Conservation (phyloP, 2,888 invertebrate genomes). For the Rotaria sp. region DNA sequence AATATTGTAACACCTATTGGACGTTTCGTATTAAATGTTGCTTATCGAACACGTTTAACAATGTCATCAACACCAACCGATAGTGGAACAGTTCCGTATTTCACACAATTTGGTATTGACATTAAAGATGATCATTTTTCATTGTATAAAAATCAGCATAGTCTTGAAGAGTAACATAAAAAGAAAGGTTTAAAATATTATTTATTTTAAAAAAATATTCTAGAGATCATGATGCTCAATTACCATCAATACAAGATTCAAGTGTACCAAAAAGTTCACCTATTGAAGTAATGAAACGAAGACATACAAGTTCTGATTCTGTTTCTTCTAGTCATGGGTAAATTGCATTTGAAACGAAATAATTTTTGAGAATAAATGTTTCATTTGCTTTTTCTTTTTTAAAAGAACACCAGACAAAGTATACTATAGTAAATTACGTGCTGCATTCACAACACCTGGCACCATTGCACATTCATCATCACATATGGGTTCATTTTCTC, state of each 20-base stretch:
- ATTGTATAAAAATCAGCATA: constrained; percentile 42
- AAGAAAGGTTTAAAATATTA: not conserved
- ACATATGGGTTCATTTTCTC: constrained; percentile 11
- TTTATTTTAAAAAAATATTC: not conserved
- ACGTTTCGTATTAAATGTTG: constrained; percentile 71
- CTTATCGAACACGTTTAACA: constrained; percentile 82
- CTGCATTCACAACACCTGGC: constrained; percentile 33
- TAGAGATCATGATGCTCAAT: not conserved
- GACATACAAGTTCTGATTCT: not conserved
- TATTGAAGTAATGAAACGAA: not conserved
- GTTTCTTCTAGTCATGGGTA: constrained; percentile 21
- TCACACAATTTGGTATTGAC: constrained; percentile 60
- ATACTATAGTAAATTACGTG: constrained; percentile 34
- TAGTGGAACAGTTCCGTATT: not conserved
- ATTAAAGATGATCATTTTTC: constrained; percentile 83
- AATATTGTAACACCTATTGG: constrained; percentile 79
- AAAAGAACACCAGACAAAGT: constrained; percentile 37
- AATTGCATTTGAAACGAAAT: not conserved
- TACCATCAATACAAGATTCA: constrained; percentile 6
- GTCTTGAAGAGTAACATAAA: not conserved
- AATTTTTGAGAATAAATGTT: not conserved
- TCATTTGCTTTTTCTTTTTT: too few species aligned
- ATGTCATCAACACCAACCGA: constrained; percentile 64
- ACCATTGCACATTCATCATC: not conserved
- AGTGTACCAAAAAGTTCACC: constrained; percentile 7